Base-by-base conservation (phyloP, 2,888 invertebrate species). In the Volucella zonaria region DNA sequence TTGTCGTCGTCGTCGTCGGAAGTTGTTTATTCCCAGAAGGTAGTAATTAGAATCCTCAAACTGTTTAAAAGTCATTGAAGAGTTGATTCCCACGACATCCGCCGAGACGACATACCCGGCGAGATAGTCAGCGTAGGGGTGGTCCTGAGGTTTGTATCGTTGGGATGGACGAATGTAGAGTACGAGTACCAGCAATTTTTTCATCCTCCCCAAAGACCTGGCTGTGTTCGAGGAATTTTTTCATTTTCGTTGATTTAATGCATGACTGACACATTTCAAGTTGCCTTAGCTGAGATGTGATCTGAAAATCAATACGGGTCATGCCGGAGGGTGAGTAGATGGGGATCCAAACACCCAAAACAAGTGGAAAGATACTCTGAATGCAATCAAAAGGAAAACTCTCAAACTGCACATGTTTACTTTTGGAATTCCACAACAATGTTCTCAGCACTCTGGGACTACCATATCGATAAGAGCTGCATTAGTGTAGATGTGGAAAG, bases 11-110 rank as follows among this genome's bases (percentile, higher is more conserved):
- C 38, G 62, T 40, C 18, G 43, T 52, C 31, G 61, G 43, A 67
- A 45, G 31, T 31, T 43, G 45, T n/a, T 62, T 52, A 66, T 15
- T 66, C 40, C 42, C 51, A 4, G 18, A 18, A 18, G 59, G 71
- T 58, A 40, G 45, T 73, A 54, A 62, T 73, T 62, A 62, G 45
- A 61, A 62, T 62, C 43, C 45, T 54, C 54, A 54, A 54, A 43
- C 42, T 10, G 42, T 40, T 51, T 52, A 67, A 54, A 47, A 58
- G 49, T 49, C 47, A 70, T 49, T 42, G 10, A 23, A 51, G 71
- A 23, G 51, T 45, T 43, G 42, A 54, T 54, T 54, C 52, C 47
- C 66, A 52, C n/a, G 51, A 18, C 51, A n/a, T 66, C 42, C 40
- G 31, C 42, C 40, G 54, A 31, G 14, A 23, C 31, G 14, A 23